Evolutionary conservation across 2,888 invertebrate genomes (phyloP), one percentile per base, ranked within the genome.

Genomic region (Teinopalpus imperialis): DNA sequence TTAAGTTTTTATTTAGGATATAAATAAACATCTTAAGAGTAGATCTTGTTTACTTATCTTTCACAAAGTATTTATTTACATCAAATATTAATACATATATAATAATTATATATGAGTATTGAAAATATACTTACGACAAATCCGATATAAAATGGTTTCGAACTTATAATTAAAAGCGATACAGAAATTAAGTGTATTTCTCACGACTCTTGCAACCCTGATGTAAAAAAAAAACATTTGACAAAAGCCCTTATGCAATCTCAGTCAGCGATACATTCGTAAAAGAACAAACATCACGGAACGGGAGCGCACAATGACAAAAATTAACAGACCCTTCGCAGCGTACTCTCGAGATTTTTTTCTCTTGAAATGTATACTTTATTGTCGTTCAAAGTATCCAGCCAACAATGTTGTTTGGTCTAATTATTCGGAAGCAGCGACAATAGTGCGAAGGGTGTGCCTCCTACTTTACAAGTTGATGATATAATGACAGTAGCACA

Each of bases 381-480:
- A 79, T 72, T 69, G 69, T 67, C 61, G 56, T 57, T 68, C 54
- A 61, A 69, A 68, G 69, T 63, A 65, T 65, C 60, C 54, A 56
- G 59, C 54, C 61, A 54, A 72, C 75, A 70, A 75, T 72, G 69
- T 63, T 67, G 63, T 70, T 72, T 68, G 75, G 62, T 74, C 76
- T 85, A 87, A 87, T 86, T 86, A 87, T 87, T 83, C 82, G 83
- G 83, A 82, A 82, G 77, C 72, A 75, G 74, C 79, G 61, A 85
- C 85, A 85, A 85, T 79, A 66, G 69, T 70, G 62, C 64, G 64
- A 73, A 74, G 76, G 81, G 77, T 77, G 82, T 79, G 74, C 68
- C 69, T 56, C 70, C 68, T 73, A 71, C 78, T 81, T 74, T 66
- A 74, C 70, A 69, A 59, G 69, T 67, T 68, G 72, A 70, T 71